Base-by-base conservation (phyloP, 2,797 vertebrate species). In the Onychomys arenicola region DNA sequence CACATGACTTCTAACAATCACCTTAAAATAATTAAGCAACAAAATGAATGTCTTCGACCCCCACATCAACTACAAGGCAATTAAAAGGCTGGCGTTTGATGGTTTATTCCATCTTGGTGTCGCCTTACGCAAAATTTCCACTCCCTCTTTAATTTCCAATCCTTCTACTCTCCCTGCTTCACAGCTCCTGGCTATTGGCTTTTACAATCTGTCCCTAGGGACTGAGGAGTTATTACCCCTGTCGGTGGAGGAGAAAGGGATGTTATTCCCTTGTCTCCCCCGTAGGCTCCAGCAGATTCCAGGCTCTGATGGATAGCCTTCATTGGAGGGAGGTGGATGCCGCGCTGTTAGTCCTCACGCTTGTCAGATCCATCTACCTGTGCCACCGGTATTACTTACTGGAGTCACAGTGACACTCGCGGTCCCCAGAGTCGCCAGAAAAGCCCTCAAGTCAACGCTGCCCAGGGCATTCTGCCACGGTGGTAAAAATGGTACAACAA, bases 141-240 rank as follows among this genome's bases (percentile, higher is more conserved):
- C 98, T 98, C 99, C 99, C 99, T 99, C 99, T 99, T 99, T 99
- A 99, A 99, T 99, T 99, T 99, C 99, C 99, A 99, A 99, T 99
- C 99, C 99, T 99, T 99, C 99, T 99, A 98, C 99, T 99, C 99
- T 99, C 99, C 99, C 99, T 99, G 99, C 99, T 99, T 99, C 99
- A 99, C 99, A 99, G 99, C 99, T 99, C 98, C 99, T 99, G 98
- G 99, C 99, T 99, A 99, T 99, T 99, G 99, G 99, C 99, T 99
- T 99, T 99, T 99, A 99, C 99, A 99, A 99, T 99, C 99, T 99
- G 99, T 99, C 99, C 99, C 99, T 98, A 98, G 99, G 99, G 99
- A 99, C 98, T 96, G 98, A 99, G 99, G 99, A 99, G 99, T 99
- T 99, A 99, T 99, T 99, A 99, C 99, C 99, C 99, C 99, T 99